Conservation (phyloP, 2,113 vertebrate species). For the Mormoops blainvillei region DNA sequence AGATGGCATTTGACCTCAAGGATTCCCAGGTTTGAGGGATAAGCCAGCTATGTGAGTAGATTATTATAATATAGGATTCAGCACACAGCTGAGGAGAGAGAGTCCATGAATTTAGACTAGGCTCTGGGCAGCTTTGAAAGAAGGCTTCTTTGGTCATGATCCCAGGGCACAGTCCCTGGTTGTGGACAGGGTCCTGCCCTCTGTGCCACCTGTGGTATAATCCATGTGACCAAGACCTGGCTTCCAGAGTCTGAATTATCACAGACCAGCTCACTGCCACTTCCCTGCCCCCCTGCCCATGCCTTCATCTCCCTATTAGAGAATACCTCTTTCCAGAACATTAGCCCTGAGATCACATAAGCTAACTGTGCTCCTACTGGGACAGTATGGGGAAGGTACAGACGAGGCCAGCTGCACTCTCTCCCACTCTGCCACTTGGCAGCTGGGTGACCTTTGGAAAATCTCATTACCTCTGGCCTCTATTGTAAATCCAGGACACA, state of each 20-base stretch:
- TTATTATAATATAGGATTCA: neutral
- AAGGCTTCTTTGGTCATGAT: neutral
- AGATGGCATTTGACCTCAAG: neutral
- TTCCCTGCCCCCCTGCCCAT: too few relatives aligned
- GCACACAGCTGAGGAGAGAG: neutral
- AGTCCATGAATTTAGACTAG: neutral
- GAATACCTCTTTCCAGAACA: neutral
- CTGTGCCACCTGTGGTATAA: too few relatives aligned
- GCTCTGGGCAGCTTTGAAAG: neutral
- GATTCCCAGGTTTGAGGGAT: neutral
- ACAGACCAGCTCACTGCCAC: neutral
- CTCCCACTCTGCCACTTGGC: neutral
- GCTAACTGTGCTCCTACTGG: neutral
- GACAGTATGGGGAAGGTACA: neutral
- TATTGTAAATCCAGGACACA: neutral
- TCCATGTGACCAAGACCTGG: neutral
- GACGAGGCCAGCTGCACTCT: rapidly evolving
- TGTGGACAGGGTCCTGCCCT: neutral
- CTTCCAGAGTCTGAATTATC: neutral
- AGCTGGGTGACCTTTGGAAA: neutral
- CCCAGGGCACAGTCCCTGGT: neutral
- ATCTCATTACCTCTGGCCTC: neutral
- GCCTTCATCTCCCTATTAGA: neutral
- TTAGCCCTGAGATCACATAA: neutral
- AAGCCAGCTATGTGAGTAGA: neutral